Percentiles rank a stretch among this genome's conserved stretches.
These are phyloP conservation scores for Sebastes alutus DNA, from an alignment of 2,797 vertebrate species.

Conservation along the genomic window DNA sequence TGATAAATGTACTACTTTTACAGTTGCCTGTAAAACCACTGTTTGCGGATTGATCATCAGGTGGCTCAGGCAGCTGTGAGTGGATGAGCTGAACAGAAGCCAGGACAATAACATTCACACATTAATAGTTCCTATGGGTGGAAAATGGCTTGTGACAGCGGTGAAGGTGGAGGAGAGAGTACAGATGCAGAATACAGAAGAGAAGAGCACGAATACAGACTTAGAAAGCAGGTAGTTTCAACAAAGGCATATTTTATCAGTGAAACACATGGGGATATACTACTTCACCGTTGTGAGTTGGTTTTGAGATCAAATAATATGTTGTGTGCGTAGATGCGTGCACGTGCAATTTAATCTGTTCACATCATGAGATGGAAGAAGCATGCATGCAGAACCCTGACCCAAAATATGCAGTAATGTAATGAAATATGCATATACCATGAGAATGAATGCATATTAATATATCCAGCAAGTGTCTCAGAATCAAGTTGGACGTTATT, in stretches of 20 bases:
- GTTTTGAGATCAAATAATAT: not conserved
- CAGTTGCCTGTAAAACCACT: slow-evolving; percentile 53
- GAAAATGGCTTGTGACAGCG: slow-evolving; percentile 45
- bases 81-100: slow-evolving; percentile 60
- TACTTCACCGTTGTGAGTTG: not conserved
- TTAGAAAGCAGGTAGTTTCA: not conserved
- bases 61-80: slow-evolving; percentile 61
- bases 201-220: not conserved
- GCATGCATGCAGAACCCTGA: not conserved
- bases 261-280: not conserved
- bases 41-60: slow-evolving; percentile 61
- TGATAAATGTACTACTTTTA: slow-evolving; percentile 55
- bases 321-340: not conserved
- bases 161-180: not conserved
- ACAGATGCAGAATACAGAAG: slow-evolving; percentile 33
- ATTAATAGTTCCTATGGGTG: slow-evolving; percentile 60
- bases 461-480: not conserved
- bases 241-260: not conserved
- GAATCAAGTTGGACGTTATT: not conserved
- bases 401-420: not conserved
- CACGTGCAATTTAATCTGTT: not conserved
- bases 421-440: slow-evolving; percentile 13
- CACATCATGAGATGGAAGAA: not conserved
- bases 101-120: slow-evolving; percentile 64
- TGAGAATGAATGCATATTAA: not conserved